Conservation (phyloP, 2,888 invertebrate genomes). For the Agonopterix heracliana region DNA sequence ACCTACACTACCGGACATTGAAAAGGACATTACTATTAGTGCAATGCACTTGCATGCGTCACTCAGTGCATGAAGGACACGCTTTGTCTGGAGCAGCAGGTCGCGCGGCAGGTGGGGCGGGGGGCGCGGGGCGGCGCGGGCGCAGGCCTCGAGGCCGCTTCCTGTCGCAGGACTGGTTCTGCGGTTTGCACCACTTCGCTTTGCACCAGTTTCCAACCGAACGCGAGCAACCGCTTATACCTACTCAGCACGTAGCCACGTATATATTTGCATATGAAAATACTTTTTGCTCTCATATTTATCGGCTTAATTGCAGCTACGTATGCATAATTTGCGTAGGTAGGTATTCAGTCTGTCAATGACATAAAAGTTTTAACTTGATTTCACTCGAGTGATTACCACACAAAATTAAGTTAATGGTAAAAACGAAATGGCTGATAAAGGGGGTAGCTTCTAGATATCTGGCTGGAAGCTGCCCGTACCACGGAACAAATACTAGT, state of each 20-base stretch:
- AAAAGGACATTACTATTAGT: constrained; percentile 60
- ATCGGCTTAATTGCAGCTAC: constrained; percentile 15
- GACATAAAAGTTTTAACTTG: neutral
- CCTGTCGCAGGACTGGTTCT: constrained; percentile 71
- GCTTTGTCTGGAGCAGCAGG: constrained; percentile 73
- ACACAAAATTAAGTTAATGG: no score
- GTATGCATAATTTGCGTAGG: constrained; percentile 11
- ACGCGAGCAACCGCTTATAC: constrained; percentile 53
- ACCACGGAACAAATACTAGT: no score
- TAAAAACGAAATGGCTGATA: no score
- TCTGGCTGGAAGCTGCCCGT: no score
- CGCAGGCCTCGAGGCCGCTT: constrained; percentile 60
- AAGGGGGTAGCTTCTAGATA: no score
- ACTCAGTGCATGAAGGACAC: constrained; percentile 60
- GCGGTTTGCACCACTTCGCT: constrained; percentile 65
- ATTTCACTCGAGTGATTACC: neutral
- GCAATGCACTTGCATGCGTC: constrained; percentile 73
- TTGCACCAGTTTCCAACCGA: constrained; percentile 66
- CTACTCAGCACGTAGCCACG: constrained; percentile 4
- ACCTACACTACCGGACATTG: constrained; percentile 54
- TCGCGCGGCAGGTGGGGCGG: constrained; percentile 31
- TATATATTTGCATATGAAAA: constrained; percentile 23
- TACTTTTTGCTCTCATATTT: constrained; percentile 15
- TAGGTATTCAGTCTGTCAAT: neutral
- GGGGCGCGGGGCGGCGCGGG: constrained; percentile 17